Evolutionary conservation across 2,113 vertebrate genomes (phyloP).

Genomic region (Seriola aureovittata): DNA sequence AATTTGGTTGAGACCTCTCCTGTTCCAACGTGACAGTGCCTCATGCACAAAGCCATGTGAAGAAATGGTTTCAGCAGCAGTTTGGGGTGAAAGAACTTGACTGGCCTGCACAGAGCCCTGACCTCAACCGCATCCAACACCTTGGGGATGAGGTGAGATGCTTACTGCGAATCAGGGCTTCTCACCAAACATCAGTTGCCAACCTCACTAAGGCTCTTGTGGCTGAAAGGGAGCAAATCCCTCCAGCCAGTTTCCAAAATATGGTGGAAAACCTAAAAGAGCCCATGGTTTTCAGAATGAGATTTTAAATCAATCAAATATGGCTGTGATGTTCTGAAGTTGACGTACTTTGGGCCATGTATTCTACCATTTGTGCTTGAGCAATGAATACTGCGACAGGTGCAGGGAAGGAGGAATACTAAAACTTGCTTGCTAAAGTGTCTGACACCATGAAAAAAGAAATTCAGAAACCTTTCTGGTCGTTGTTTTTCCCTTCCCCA

Average conservation of each 20-base stretch:
- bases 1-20: too few species aligned
- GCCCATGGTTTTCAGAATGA: neutral
- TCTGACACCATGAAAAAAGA: constrained; percentile 16
- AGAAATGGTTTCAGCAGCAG: too few species aligned
- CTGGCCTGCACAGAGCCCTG: too few species aligned
- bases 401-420: neutral
- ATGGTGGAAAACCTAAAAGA: neutral
- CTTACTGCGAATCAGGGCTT: too few species aligned
- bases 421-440: neutral
- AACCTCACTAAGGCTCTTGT: neutral
- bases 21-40: too few species aligned
- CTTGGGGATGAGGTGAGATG: neutral
- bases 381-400: neutral
- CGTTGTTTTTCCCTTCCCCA: constrained; percentile 3
- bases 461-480: constrained; percentile 4
- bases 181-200: too few species aligned
- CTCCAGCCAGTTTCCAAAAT: neutral
- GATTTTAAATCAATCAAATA: neutral
- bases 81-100: too few species aligned
- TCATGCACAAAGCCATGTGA: neutral
- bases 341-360: neutral
- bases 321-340: neutral
- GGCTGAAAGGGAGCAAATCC: neutral
- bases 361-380: neutral
- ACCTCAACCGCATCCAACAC: neutral